Evolutionary conservation across 2,888 invertebrate genomes (phyloP).

Genomic region (Formica aserva): DNA sequence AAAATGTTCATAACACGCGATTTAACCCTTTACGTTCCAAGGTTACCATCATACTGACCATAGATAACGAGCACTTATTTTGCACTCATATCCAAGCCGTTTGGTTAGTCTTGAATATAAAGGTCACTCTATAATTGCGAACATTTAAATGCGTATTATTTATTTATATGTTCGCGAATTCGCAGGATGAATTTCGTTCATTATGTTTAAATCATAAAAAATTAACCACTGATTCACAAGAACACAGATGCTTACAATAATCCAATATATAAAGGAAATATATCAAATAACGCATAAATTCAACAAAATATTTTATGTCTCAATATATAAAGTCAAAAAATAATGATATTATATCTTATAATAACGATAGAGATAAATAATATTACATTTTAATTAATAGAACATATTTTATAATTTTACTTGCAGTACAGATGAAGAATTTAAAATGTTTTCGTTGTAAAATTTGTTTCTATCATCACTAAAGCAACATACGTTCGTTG

Average conservation of each 20-base stretch:
- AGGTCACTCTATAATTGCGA: slow-evolving; percentile 10
- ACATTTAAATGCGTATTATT: slow-evolving; percentile 23
- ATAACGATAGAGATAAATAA: not conserved
- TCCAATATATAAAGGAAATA: not conserved
- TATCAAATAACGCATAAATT: not conserved
- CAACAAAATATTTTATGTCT: slow-evolving; percentile 6
- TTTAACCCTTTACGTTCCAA: slow-evolving; percentile 46
- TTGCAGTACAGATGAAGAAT: slow-evolving; percentile 46
- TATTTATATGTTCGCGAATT: not conserved
- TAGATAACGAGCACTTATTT: slow-evolving; percentile 14
- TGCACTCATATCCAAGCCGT: slow-evolving; percentile 28
- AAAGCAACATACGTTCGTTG: slow-evolving; percentile 76
- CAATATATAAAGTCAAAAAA: not conserved
- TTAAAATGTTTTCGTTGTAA: slow-evolving; percentile 76
- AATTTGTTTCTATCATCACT: slow-evolving; percentile 60
- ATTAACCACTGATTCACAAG: not conserved
- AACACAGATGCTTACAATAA: not conserved
- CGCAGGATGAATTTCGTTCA: not conserved
- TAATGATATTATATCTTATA: not conserved
- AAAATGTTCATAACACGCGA: slow-evolving; percentile 42
- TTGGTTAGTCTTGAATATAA: slow-evolving; percentile 28
- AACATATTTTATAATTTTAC: slow-evolving; percentile 14
- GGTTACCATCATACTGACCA: slow-evolving; percentile 32
- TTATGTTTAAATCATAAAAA: slow-evolving; percentile 10
- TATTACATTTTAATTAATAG: not conserved